phyloP scores from a whole-genome alignment of 2,113 vertebrate genomes.

The Andinoacara biseriatus region DNA sequence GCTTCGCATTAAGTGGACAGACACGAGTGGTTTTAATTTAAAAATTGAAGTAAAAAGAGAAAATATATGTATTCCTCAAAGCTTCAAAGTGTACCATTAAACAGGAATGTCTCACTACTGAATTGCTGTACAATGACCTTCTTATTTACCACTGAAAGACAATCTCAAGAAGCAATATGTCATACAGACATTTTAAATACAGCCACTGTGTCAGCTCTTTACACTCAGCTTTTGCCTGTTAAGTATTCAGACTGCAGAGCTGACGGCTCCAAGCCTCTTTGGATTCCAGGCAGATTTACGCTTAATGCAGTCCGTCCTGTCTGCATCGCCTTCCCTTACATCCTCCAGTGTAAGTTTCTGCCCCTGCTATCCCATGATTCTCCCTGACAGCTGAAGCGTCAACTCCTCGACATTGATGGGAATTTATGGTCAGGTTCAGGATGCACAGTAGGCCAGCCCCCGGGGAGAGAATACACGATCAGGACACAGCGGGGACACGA shows the following conservation, averaged over 20 bases:
- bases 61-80: background rate
- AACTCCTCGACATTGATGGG: conserved; percentile 83
- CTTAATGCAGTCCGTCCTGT: conserved; percentile 10
- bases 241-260: background rate
- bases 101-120: background rate
- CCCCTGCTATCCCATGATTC: conserved; percentile 84
- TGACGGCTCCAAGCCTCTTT: conserved; percentile 13
- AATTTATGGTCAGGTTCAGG: conserved; percentile 84
- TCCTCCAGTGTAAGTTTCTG: conserved; percentile 80
- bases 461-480: conserved; percentile 63
- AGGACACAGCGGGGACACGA: conserved; percentile 26
- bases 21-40: background rate
- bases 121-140: background rate
- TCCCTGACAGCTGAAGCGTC: conserved; percentile 91
- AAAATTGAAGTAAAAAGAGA: background rate
- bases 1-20: background rate
- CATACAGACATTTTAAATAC: conserved; percentile 2
- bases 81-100: background rate
- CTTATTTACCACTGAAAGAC: conserved; percentile 1
- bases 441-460: conserved; percentile 81
- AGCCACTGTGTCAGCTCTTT: background rate
- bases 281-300: conserved; percentile 54
- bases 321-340: conserved; percentile 17
- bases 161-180: background rate
- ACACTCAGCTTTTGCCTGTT: background rate